These are phyloP conservation scores for Cyprinodon diabolis DNA, from an alignment of 2,797 vertebrate genomes.

Conservation along the genomic window DNA sequence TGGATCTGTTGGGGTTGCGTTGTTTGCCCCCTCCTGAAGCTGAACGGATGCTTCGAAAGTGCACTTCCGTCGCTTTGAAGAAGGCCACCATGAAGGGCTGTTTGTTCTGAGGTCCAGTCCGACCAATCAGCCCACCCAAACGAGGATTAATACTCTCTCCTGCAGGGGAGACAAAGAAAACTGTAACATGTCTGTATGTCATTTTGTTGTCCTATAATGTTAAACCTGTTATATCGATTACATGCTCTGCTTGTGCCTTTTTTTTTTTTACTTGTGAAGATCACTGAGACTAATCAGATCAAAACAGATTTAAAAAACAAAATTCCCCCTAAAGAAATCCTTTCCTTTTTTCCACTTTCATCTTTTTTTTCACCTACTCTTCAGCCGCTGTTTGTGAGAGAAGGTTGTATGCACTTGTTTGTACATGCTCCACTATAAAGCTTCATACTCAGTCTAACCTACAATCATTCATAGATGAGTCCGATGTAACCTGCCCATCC, in stretches of 20 bases:
- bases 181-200: slow-evolving; percentile 27
- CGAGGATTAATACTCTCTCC: slow-evolving; percentile 95
- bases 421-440: slow-evolving; percentile 69
- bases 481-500: slow-evolving; percentile 25
- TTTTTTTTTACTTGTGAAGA: background rate
- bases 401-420: slow-evolving; percentile 70
- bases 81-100: slow-evolving; percentile 99
- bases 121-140: slow-evolving; percentile 90
- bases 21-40: slow-evolving; percentile 82
- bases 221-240: slow-evolving; percentile 20
- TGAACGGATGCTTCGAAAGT: slow-evolving; percentile 94
- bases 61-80: slow-evolving; percentile 97
- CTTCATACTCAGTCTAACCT: slow-evolving; percentile 43
- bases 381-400: slow-evolving; percentile 61
- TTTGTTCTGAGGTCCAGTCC: slow-evolving; percentile 94
- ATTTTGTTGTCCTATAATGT: background rate
- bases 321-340: slow-evolving; percentile 44
- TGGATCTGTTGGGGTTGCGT: slow-evolving; percentile 90
- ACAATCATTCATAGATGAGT: slow-evolving; percentile 43
- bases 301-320: slow-evolving; percentile 34
- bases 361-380: slow-evolving; percentile 20
- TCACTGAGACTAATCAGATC: too few relatives aligned
- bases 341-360: slow-evolving; percentile 14
- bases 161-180: slow-evolving; percentile 68
- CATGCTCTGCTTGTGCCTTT: slow-evolving; percentile 13